Evolutionary conservation across 2,797 vertebrate species (phyloP).

Genomic region (Macrochelys suwanniensis): DNA sequence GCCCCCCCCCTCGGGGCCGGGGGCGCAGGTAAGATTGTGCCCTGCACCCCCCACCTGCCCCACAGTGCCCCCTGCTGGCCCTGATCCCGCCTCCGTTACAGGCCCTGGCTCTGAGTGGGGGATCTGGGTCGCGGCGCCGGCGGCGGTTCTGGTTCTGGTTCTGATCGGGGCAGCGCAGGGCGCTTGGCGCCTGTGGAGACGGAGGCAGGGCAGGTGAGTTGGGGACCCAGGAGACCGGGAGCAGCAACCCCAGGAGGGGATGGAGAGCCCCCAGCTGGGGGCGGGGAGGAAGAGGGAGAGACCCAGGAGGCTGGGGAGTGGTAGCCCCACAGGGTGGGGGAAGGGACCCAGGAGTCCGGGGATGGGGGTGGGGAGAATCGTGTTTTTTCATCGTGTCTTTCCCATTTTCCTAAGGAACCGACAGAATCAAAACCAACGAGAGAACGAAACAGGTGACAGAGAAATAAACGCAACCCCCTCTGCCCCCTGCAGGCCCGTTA

Average conservation of each 20-base stretch:
- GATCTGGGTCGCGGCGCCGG: not conserved
- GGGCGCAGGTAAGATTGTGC: not conserved
- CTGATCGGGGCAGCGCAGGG: not conserved
- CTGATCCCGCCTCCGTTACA: not conserved
- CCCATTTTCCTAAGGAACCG: not conserved
- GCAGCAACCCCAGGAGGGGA: accelerated
- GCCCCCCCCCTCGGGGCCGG: not conserved
- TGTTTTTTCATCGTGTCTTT: not conserved
- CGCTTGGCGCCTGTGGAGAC: not conserved
- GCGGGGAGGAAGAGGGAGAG: too few relatives aligned
- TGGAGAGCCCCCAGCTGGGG: too few relatives aligned
- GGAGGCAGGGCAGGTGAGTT: not conserved
- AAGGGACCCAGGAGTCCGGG: not conserved
- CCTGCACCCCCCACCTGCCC: not conserved
- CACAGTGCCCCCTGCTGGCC: not conserved
- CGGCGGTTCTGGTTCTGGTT: not conserved
- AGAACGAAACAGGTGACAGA: not conserved
- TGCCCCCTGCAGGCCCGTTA: not conserved
- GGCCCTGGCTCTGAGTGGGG: not conserved
- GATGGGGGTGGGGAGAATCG: too few relatives aligned
- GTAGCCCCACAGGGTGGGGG: too few relatives aligned
- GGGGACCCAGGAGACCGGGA: not conserved
- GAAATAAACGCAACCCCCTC: too few relatives aligned
- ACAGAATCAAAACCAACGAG: not conserved
- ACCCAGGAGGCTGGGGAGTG: too few relatives aligned